These are phyloP conservation scores for Nothocercus nigrocapillus DNA, from an alignment of 2,113 vertebrate species.

Conservation along the genomic window DNA sequence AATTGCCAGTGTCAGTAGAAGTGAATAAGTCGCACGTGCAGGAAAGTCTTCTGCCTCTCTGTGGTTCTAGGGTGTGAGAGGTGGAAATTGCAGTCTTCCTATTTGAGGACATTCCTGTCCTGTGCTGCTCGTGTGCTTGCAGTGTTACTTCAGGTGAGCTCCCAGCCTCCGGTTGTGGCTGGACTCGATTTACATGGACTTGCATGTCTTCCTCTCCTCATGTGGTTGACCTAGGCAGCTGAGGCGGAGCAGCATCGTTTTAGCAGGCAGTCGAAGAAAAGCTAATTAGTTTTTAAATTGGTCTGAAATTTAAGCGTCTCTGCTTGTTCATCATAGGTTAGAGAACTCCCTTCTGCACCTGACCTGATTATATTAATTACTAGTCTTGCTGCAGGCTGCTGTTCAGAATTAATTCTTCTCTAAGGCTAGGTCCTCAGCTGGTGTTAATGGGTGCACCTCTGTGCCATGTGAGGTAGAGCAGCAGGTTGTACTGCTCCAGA, in stretches of 20 bases:
- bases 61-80: not conserved
- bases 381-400: not conserved
- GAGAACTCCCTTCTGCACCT: not conserved
- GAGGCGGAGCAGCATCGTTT: not conserved
- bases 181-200: not conserved
- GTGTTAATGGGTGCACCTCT: not conserved
- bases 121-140: not conserved
- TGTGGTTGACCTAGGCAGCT: not conserved
- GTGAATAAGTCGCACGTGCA: not conserved
- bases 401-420: not conserved
- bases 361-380: constrained; percentile 16
- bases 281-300: constrained; percentile 26
- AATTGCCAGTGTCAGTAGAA: not conserved
- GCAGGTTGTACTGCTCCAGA: not conserved
- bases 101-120: not conserved
- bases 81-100: not conserved
- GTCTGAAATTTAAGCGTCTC: not conserved
- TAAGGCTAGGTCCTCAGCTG: not conserved
- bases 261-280: not conserved
- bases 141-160: not conserved
- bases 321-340: not conserved
- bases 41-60: not conserved
- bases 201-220: not conserved
- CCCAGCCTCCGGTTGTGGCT: not conserved
- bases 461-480: not conserved